Conservation (phyloP, 1,140 invertebrate species). For the Drosophila nigrodunni region DNA sequence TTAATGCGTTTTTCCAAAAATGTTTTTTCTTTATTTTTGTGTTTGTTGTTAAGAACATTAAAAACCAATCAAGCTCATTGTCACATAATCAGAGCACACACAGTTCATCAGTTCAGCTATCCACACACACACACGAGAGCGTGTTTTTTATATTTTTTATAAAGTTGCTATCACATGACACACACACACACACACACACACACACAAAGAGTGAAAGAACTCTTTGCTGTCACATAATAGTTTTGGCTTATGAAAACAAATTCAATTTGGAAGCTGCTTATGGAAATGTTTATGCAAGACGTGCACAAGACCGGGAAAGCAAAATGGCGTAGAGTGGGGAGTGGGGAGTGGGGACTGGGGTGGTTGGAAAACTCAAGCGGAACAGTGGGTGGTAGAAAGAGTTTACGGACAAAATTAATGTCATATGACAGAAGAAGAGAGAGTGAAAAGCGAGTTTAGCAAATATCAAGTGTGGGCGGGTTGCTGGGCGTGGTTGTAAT, state of each 20-base stretch:
- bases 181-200: slow-evolving; percentile 33
- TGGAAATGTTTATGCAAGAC: slow-evolving; percentile 82
- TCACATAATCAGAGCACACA: slow-evolving; percentile 68
- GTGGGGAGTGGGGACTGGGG: background rate
- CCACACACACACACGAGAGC: slow-evolving; percentile 16
- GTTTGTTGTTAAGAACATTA: slow-evolving; percentile 50
- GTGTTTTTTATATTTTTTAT: slow-evolving; percentile 53
- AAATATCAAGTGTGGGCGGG: slow-evolving; percentile 18
- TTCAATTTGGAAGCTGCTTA: slow-evolving; percentile 82
- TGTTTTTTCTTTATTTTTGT: background rate
- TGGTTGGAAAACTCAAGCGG: background rate
- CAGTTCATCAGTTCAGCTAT: slow-evolving; percentile 42
- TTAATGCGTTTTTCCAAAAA: slow-evolving; percentile 8
- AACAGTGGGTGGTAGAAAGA: background rate
- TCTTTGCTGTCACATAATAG: slow-evolving; percentile 74
- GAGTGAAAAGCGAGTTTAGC: background rate
- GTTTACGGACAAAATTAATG: slow-evolving; percentile 60
- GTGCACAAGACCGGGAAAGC: slow-evolving; percentile 41
- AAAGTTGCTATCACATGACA: slow-evolving; percentile 41
- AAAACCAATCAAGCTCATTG: slow-evolving; percentile 79
- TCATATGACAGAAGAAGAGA: slow-evolving; percentile 56
- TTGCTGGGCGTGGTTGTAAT: slow-evolving; percentile 23
- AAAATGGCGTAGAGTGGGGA: slow-evolving; percentile 11
- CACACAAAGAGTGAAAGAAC: slow-evolving; percentile 37
- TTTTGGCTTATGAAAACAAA: slow-evolving; percentile 83